Percentiles rank a stretch among this genome's conserved stretches.
Evolutionary conservation across 2,113 vertebrate species (phyloP).

Genomic region (Lepus americanus): DNA sequence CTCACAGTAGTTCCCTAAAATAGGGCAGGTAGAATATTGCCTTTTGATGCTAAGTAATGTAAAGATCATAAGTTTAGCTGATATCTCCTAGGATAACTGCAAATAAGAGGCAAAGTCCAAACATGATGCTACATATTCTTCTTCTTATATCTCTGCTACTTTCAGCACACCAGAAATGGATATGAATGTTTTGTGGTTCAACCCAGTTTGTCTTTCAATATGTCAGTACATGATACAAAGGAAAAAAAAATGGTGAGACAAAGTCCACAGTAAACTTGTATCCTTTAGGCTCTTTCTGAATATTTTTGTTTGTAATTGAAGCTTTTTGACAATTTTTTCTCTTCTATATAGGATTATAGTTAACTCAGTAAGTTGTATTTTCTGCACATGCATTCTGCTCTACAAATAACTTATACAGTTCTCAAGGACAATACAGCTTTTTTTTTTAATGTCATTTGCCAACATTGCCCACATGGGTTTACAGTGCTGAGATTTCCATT

Average conservation of each 20-base stretch:
- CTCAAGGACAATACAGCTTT: not conserved
- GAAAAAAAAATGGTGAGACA: not conserved
- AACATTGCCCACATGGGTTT: not conserved
- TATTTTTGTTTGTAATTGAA: not conserved
- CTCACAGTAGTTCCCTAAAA: not conserved
- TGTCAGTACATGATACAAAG: not conserved
- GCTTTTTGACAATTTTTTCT: not conserved
- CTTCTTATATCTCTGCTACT: conserved; percentile 23
- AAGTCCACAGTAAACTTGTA: not conserved
- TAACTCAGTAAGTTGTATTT: not conserved
- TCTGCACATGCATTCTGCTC: not conserved
- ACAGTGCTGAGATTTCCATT: not conserved
- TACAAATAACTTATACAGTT: not conserved
- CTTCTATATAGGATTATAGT: not conserved
- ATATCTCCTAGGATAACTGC: not conserved
- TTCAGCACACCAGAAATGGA: not conserved
- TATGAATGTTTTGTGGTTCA: not conserved
- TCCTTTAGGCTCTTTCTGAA: not conserved
- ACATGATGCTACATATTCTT: not conserved
- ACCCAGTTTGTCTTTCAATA: not conserved
- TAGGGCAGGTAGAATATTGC: not conserved
- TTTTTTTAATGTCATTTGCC: not conserved
- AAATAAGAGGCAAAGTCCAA: not conserved
- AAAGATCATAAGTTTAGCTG: not conserved
- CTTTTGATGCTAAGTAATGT: not conserved